These are phyloP conservation scores for Ptychobarbus kaznakovi DNA, from an alignment of 2,797 vertebrate species.

Conservation along the genomic window DNA sequence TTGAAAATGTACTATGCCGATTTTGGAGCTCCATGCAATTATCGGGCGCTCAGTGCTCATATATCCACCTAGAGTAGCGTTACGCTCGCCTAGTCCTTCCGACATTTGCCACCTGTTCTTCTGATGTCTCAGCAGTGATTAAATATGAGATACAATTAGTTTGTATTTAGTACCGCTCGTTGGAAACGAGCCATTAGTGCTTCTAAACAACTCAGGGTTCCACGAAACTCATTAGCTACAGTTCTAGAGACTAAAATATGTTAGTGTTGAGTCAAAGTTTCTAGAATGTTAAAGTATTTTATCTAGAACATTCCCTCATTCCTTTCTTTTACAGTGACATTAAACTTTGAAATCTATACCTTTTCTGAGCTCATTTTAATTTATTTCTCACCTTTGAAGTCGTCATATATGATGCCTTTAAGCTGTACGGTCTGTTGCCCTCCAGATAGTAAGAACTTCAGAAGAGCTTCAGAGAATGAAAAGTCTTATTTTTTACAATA, in stretches of 20 bases:
- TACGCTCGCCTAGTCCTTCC: no score
- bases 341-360: background rate
- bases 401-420: slow-evolving; percentile 83
- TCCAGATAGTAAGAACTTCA: slow-evolving; percentile 86
- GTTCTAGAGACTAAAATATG: background rate
- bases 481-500: slow-evolving; percentile 64
- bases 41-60: no score
- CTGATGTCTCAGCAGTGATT: no score
- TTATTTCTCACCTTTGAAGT: slow-evolving; percentile 87
- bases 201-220: no score
- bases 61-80: no score
- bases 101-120: no score
- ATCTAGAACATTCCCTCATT: background rate
- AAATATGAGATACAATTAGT: no score
- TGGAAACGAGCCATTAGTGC: background rate
- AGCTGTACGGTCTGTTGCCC: slow-evolving; percentile 82
- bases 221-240: no score
- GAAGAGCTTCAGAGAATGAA: slow-evolving; percentile 82
- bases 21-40: no score
- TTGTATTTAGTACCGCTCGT: no score
- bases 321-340: no score
- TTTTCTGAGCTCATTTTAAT: background rate
- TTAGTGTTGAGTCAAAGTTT: background rate
- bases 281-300: background rate
- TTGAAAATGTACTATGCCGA: no score